These are phyloP conservation scores for Drosophila fulvimacula DNA, from an alignment of 2,888 invertebrate species.

Conservation along the genomic window DNA sequence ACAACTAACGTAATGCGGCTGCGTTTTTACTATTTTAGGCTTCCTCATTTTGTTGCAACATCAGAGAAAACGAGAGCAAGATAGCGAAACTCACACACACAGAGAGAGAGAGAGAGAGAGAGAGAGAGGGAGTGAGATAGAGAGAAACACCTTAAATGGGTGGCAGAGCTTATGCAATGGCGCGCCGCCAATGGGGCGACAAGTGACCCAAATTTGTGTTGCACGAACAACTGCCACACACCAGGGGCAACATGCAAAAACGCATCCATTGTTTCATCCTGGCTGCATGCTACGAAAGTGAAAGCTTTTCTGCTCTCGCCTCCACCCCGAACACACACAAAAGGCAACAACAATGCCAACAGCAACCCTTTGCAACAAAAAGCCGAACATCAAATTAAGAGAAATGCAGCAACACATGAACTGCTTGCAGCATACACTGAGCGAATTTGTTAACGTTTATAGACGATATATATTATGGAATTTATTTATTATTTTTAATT, in stretches of 20 bases:
- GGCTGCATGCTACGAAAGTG: conserved; percentile 41
- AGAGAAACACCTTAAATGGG: conserved; percentile 40
- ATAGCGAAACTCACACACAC: not conserved
- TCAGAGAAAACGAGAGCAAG: conserved; percentile 8
- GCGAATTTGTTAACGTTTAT: not conserved
- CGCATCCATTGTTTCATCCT: conserved; percentile 48
- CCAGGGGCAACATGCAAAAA: conserved; percentile 38
- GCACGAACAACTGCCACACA: conserved; percentile 25
- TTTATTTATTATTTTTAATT: not conserved
- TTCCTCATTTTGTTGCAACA: conserved; percentile 75
- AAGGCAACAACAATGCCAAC: not conserved
- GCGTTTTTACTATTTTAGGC: conserved; percentile 71
- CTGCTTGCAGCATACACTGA: conserved; percentile 29
- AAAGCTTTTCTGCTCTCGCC: conserved; percentile 46
- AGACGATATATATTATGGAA: not conserved
- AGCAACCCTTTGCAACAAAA: conserved; percentile 12
- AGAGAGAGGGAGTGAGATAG: conserved; percentile 5
- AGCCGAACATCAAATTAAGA: conserved; percentile 9
- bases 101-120: too few relatives aligned
- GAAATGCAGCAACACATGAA: conserved; percentile 12
- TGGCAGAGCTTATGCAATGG: conserved; percentile 54
- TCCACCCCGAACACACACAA: too few relatives aligned
- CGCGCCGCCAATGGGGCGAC: conserved; percentile 50
- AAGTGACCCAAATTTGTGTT: conserved; percentile 55
- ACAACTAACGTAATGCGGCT: conserved; percentile 58